Conservation (phyloP, 2,888 invertebrate genomes). For the Bedellia somnulentella region DNA sequence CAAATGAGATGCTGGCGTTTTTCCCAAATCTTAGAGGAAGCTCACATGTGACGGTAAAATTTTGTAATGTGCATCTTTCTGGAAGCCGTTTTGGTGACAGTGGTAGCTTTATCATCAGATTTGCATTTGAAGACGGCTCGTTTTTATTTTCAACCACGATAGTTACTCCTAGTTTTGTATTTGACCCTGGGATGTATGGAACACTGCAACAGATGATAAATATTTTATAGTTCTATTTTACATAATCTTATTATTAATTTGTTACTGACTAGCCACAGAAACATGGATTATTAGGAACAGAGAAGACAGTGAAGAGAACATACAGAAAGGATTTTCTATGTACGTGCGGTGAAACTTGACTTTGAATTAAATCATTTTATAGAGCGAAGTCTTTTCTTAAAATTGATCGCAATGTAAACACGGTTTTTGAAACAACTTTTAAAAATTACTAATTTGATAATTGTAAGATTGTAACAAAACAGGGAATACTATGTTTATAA, state of each 20-base stretch:
- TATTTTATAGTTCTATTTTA: conserved; percentile 1
- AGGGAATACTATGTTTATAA: not conserved
- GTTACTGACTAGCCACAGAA: not conserved
- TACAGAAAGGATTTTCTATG: not conserved
- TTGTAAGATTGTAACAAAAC: not conserved
- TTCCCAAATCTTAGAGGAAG: conserved; percentile 32
- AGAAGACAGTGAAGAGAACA: not conserved
- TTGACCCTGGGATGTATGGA: conserved; percentile 31
- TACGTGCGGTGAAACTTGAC: not conserved
- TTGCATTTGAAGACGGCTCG: conserved; percentile 44
- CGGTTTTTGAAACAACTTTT: too few species aligned
- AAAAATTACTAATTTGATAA: not conserved
- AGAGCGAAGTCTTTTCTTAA: too few species aligned
- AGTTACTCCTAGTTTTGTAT: conserved; percentile 25
- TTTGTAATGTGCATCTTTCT: conserved; percentile 26
- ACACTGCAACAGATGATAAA: conserved; percentile 16
- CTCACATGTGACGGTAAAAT: conserved; percentile 25
- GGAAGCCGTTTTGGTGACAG: conserved; percentile 31
- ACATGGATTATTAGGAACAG: not conserved
- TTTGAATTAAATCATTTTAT: too few species aligned
- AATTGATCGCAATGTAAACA: too few species aligned
- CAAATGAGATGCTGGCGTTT: conserved; percentile 22
- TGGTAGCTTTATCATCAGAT: conserved; percentile 26
- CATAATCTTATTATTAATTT: not conserved
- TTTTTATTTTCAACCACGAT: conserved; percentile 28